Evolutionary conservation across 2,888 invertebrate species (phyloP), one percentile per base, ranked within the genome.

Genomic region (Stenodera caucasica): DNA sequence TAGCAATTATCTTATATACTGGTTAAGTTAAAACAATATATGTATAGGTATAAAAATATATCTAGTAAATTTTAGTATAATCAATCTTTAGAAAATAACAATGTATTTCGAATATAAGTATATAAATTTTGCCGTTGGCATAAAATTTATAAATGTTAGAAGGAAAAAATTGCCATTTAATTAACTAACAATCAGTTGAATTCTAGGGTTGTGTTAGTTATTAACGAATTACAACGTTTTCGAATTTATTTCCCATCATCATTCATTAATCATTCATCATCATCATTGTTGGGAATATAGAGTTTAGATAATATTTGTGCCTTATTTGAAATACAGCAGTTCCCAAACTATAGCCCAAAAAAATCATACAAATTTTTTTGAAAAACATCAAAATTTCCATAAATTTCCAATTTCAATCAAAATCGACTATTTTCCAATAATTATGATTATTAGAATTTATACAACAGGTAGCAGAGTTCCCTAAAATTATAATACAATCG

Each of bases 181-280:
- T 72, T 72, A 72, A 69, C 70, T 70, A 70, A 72, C 67, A 65
- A 70, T 72, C 69, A 59, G 70, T 67, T 70, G 60, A 67, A 66
- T 37, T 37, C 37, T 37, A 15, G 15, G 37, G 35, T 35, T 35
- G 35, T 33, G 35, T 35, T 35, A 35, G 35, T 35, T 35, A 35
- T 35, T 35, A 35, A 35, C 2, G 6, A 35, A 35, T 35, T 35
- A 35, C 7, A 14, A 35, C n/a, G 35, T 35, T 35, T 35, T 14
- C 5, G 14, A 11, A 14, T 9, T 35, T 35, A 32, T 32, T 32
- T 32, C 32, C 11, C 32, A 32, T 2, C 12, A 32, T 11, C 12
- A 32, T 32, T 32, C 5, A 15, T 15, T 8, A 45, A 7, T 45
- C 2, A 45, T 26, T 26, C 3, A 26, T 26, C 26, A 26, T 26